Evolutionary conservation across 2,113 vertebrate species (phyloP).

Genomic region (Hoplias malabaricus): DNA sequence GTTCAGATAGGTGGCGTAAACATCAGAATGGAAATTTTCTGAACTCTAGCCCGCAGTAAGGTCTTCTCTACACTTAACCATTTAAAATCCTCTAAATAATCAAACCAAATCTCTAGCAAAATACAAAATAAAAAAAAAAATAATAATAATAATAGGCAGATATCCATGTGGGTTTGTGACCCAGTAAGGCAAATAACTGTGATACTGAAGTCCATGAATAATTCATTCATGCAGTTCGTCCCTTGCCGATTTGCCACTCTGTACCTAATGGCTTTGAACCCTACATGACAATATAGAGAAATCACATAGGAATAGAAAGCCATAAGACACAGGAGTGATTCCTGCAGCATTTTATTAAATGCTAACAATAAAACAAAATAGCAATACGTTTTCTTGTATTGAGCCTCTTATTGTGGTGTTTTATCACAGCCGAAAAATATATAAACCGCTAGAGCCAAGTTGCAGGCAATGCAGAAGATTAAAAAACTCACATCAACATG

Average conservation of each 20-base stretch:
- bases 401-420: slow-evolving; percentile 6
- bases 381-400: slow-evolving; percentile 13
- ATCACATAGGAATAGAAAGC: slow-evolving; percentile 99
- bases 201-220: slow-evolving; percentile 4
- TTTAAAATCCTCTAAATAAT: not conserved
- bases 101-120: not conserved
- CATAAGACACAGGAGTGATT: slow-evolving; percentile 86
- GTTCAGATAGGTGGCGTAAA: not conserved
- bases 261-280: slow-evolving; percentile 98
- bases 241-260: slow-evolving; percentile 71
- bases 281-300: slow-evolving; percentile 90
- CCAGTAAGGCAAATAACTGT: not conserved
- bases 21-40: not conserved
- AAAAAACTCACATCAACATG: slow-evolving; percentile 68
- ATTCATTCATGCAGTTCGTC: slow-evolving; percentile 12
- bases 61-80: not conserved
- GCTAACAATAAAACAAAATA: slow-evolving; percentile 34
- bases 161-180: not conserved
- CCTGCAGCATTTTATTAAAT: slow-evolving; percentile 19
- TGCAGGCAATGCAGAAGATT: slow-evolving; percentile 61
- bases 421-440: slow-evolving; percentile 32
- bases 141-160: not conserved
- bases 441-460: slow-evolving; percentile 54
- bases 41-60: not conserved
- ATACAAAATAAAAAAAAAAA: not conserved